Evolutionary conservation across 2,888 invertebrate species (phyloP), one percentile per base, ranked within the genome.

Genomic region (Spisula subtruncata): DNA sequence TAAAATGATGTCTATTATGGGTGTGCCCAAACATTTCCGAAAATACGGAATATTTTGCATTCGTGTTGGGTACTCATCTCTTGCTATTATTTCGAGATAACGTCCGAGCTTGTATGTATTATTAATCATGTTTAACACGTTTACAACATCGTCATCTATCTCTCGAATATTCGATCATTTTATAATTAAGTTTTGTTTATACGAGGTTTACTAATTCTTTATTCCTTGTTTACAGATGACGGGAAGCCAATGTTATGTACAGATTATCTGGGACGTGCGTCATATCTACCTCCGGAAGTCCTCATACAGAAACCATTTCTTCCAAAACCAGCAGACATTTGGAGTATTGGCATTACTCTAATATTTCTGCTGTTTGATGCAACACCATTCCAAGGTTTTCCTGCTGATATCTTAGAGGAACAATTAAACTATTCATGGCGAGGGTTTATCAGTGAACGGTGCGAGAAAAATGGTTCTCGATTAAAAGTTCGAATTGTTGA

Each of bases 271-370:
- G 94, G 94, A 48, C 92, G 90, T 29, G 66, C 88, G 1, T 90
- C 91, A 10, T 94, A 92, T 60, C 89, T 92, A 5, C 87, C 92
- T 14, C 92, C 91, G 16, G 91, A 92, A 60, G 90, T 92, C 16
- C 60, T 91, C 25, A 71, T 88, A 12, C 88, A 86, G 56, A 91
- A 66, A 48, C 91, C 92, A 83, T 92, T 92, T 85, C 89, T 88
- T 6, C 91, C 92, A 14, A 91, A 91, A 84, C 91, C 92, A 20
- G 89, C 92, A 0, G 94, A 94, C 81, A 71, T 94, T 16, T 94
- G 94, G 94, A 94, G 92, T 81, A 60, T 93, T 20, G 94, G 94
- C 14, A 87, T 92, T 18, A 83, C 92, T 0, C 84, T 93, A 5
- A 84, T 90, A 16, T 94, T 88, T 56, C 81, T 93, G 12, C 35